A percentile compares a stretch with the other conserved stretches of the same genome.
Conservation (phyloP, 2,797 vertebrate genomes). For the Lophotriccus pileatus region DNA sequence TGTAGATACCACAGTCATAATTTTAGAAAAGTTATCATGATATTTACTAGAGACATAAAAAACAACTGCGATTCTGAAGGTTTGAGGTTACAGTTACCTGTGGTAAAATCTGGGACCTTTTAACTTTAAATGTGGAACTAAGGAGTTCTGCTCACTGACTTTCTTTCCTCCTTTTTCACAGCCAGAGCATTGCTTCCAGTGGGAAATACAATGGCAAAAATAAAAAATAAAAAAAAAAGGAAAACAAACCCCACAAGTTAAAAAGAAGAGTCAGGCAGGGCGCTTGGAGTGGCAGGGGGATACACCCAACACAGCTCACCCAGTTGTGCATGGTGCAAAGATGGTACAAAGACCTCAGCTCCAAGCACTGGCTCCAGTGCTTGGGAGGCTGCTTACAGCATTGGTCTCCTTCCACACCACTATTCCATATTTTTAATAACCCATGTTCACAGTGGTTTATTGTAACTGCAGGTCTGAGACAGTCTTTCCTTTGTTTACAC, state of each 20-base stretch:
- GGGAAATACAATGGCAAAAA: neutral
- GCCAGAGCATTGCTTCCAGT: neutral
- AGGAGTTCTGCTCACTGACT: neutral
- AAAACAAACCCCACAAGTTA: no score
- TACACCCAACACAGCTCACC: neutral
- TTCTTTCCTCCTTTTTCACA: neutral
- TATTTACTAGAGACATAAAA: neutral
- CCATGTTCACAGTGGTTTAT: neutral
- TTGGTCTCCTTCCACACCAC: neutral
- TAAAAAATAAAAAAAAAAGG: neutral
- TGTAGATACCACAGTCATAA: neutral
- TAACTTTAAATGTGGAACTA: neutral
- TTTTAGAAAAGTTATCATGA: neutral
- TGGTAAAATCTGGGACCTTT: neutral
- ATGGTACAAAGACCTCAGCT: neutral
- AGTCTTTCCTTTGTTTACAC: neutral
- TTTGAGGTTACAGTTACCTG: neutral
- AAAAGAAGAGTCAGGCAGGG: neutral
- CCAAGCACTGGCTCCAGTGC: neutral
- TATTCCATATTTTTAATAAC: neutral
- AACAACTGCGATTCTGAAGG: fast-evolving
- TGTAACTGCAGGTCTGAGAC: neutral
- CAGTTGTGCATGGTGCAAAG: neutral
- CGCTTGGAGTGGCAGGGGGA: neutral
- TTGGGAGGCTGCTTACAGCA: neutral